Conservation (phyloP, 2,113 vertebrate genomes). For the Dromiciops gliroides region DNA sequence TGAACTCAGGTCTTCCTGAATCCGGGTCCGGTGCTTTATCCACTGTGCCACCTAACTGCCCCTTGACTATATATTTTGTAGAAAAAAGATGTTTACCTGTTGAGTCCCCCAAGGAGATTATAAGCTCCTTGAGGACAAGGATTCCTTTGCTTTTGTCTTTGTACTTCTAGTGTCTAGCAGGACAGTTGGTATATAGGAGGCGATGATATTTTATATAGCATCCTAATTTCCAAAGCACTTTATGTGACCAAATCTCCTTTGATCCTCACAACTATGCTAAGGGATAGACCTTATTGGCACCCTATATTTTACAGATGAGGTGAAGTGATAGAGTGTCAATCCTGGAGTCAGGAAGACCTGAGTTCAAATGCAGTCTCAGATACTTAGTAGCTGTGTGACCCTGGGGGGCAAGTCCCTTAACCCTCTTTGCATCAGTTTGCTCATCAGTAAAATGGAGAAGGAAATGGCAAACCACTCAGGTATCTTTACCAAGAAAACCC, state of each 20-base stretch:
- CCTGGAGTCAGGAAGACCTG: neutral
- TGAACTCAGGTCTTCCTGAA: too few relatives aligned
- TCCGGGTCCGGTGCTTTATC: too few relatives aligned
- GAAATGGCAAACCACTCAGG: neutral
- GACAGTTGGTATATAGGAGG: neutral
- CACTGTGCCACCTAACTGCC: too few relatives aligned
- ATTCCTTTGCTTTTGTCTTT: neutral
- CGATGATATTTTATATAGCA: neutral
- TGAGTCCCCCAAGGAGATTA: neutral
- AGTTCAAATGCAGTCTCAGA: neutral
- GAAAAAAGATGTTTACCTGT: too few relatives aligned
- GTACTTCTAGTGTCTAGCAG: neutral
- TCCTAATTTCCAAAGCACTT: neutral
- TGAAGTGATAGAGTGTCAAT: neutral
- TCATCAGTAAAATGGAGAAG: neutral
- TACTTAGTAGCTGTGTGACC: neutral
- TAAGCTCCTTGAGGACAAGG: neutral
- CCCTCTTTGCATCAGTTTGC: neutral
- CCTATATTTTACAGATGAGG: neutral
- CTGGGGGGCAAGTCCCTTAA: neutral
- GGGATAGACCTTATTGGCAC: too few relatives aligned
- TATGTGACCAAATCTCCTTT: neutral
- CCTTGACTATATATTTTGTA: too few relatives aligned
- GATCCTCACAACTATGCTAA: neutral
- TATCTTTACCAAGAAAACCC: neutral